Conservation (phyloP, 1,140 invertebrate species). For the Theocolax elegans region DNA sequence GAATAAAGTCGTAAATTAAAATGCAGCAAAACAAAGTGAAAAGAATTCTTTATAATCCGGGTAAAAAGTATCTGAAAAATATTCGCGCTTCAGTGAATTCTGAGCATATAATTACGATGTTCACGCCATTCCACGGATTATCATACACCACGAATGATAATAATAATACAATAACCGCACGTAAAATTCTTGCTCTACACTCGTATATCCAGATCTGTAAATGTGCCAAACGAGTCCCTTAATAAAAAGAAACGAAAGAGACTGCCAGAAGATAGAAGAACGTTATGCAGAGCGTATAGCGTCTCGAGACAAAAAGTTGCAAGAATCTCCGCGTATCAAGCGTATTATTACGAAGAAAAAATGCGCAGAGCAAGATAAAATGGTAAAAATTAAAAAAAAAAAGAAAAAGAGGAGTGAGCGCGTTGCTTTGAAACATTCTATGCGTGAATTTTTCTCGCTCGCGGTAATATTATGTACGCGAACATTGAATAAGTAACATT, state of each 20-base stretch:
- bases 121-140: neutral
- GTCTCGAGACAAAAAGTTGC: too few relatives aligned
- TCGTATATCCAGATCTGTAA: too few relatives aligned
- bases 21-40: too few relatives aligned
- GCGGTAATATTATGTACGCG: constrained; percentile 39
- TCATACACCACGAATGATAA: too few relatives aligned
- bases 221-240: neutral
- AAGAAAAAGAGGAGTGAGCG: neutral
- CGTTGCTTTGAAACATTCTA: neutral
- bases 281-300: too few relatives aligned
- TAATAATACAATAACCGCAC: neutral
- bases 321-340: neutral
- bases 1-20: too few relatives aligned
- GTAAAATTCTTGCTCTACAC: neutral
- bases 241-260: too few relatives aligned
- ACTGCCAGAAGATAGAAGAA: too few relatives aligned
- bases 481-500: constrained; percentile 57
- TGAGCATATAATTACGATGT: constrained; percentile 58
- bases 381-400: neutral
- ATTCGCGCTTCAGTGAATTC: neutral
- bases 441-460: constrained; percentile 4
- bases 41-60: too few relatives aligned
- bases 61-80: neutral
- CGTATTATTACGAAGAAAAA: neutral
- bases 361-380: too few relatives aligned